Percentiles rank a stretch among this genome's conserved stretches.
Conservation (phyloP, 2,888 invertebrate genomes). For the Ophion ventricosus region DNA sequence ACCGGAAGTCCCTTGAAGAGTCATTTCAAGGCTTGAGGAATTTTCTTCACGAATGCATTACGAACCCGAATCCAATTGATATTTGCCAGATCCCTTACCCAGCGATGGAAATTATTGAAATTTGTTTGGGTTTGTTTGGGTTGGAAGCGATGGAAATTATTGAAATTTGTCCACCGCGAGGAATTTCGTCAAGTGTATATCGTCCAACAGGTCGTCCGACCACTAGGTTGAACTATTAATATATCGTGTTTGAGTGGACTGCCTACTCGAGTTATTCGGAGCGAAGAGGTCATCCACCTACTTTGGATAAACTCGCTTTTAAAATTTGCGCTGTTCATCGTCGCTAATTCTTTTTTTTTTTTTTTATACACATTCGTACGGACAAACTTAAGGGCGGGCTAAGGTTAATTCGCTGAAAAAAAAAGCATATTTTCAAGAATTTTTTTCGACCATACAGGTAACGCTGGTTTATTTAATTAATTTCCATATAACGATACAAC, state of each 20-base stretch:
- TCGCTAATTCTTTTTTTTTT: too few species aligned
- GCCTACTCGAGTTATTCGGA: constrained; percentile 65
- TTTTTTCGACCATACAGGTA: too few species aligned
- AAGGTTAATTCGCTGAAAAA: too few species aligned
- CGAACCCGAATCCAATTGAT: too few species aligned
- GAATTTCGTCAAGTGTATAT: constrained; percentile 52
- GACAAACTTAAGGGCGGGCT: not conserved
- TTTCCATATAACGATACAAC: too few species aligned
- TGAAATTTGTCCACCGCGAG: constrained; percentile 8
- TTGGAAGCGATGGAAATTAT: not conserved
- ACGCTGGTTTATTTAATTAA: too few species aligned
- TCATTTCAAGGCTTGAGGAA: not conserved
- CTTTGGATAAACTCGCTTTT: constrained; percentile 19
- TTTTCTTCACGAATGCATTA: not conserved
- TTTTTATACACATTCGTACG: constrained; percentile 1
- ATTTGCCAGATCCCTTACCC: too few species aligned
- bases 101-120: not conserved
- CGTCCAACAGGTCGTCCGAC: constrained; percentile 54
- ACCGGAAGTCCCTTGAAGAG: not conserved
- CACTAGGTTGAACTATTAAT: constrained; percentile 69
- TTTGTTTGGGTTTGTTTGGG: too few species aligned
- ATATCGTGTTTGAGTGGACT: constrained; percentile 65
- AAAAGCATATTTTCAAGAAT: too few species aligned
- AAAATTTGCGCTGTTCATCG: constrained; percentile 27
- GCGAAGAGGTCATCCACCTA: constrained; percentile 42